Percentiles rank a stretch among this genome's conserved stretches.
These are phyloP conservation scores for Passerina amoena DNA, from an alignment of 2,113 vertebrate species.

Conservation along the genomic window DNA sequence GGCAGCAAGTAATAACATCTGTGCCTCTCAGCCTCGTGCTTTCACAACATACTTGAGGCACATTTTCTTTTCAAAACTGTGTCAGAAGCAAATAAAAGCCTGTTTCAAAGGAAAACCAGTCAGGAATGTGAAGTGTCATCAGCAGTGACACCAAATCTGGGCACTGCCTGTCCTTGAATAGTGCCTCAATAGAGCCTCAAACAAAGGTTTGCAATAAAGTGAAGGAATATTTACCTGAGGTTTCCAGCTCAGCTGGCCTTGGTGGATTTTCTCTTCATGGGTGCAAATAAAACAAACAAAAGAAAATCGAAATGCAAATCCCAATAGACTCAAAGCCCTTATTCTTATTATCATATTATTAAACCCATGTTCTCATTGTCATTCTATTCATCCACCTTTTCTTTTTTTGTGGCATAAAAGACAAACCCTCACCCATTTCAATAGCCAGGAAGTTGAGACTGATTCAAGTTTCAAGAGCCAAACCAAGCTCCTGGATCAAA, in stretches of 20 bases:
- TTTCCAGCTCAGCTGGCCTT: neutral
- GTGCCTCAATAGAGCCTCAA: neutral
- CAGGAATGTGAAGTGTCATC: neutral
- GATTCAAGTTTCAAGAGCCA: neutral
- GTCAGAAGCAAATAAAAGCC: neutral
- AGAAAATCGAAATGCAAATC: neutral
- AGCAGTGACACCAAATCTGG: neutral
- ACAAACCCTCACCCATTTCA: neutral
- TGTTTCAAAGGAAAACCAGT: neutral
- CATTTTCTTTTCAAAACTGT: neutral
- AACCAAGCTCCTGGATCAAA: neutral
- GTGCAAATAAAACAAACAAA: neutral
- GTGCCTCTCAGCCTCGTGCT: constrained; percentile 11
- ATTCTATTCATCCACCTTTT: neutral
- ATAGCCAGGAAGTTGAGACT: rapidly evolving
- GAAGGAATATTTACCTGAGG: neutral
- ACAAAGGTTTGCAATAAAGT: neutral
- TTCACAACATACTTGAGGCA: neutral
- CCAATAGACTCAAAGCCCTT: neutral
- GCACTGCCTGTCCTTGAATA: neutral
- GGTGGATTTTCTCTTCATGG: neutral
- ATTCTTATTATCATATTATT: neutral
- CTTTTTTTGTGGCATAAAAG: neutral
- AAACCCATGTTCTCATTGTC: neutral
- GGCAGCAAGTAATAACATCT: constrained; percentile 11